Evolutionary conservation across 2,113 vertebrate species (phyloP).

Genomic region (Bos javanicus): DNA sequence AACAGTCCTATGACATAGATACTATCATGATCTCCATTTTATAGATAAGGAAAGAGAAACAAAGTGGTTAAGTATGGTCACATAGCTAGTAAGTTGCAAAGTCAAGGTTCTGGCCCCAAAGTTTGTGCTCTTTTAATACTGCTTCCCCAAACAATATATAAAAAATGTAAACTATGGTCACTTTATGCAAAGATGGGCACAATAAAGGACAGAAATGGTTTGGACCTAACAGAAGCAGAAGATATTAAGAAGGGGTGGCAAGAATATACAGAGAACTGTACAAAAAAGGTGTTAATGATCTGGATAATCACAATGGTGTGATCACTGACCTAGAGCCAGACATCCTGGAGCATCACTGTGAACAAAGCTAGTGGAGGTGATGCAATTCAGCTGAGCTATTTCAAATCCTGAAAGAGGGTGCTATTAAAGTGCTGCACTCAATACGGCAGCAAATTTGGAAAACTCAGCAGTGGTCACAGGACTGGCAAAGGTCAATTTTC

Average conservation of each 20-base stretch:
- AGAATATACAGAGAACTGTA: not conserved
- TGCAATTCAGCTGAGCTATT: not conserved
- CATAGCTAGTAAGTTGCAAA: not conserved
- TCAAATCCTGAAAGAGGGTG: not conserved
- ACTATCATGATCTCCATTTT: not conserved
- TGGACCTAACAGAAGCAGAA: not conserved
- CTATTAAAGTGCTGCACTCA: not conserved
- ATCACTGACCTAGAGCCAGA: not conserved
- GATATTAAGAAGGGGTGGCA: not conserved
- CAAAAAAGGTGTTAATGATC: not conserved
- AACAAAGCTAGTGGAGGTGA: not conserved
- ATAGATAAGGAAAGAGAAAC: slow-evolving; percentile 11
- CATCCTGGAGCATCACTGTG: not conserved
- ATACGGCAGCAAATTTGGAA: not conserved
- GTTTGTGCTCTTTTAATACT: not conserved
- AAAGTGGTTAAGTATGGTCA: not conserved
- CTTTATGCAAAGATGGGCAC: not conserved
- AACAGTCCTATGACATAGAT: not conserved
- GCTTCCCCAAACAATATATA: slow-evolving; percentile 25
- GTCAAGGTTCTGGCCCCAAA: not conserved
- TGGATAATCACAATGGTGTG: not conserved
- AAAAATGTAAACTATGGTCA: slow-evolving; percentile 9
- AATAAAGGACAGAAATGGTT: not conserved
- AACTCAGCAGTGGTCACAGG: not conserved
- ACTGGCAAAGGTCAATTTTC: not conserved